phyloP scores from a whole-genome alignment of 2,888 invertebrate genomes.

The Lepidocyrtinus sp. region DNA sequence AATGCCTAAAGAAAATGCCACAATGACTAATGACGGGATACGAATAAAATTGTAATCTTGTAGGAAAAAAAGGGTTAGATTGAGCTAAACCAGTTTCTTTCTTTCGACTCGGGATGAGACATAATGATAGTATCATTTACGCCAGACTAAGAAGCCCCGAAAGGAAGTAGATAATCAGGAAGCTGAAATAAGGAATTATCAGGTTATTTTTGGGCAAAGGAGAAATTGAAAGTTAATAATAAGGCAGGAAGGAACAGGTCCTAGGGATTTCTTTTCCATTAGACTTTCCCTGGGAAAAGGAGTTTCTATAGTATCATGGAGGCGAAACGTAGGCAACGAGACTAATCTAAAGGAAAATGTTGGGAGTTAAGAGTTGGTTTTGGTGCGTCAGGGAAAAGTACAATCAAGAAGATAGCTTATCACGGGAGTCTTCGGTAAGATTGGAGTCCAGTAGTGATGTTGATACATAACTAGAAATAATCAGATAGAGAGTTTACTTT shows the following conservation, averaged over 20 bases:
- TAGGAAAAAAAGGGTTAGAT: conserved; percentile 5
- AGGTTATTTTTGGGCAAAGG: neutral
- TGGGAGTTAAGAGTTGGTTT: too few relatives aligned
- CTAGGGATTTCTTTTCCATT: neutral
- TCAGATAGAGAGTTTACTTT: too few relatives aligned
- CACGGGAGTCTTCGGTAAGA: too few relatives aligned
- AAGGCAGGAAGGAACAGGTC: neutral
- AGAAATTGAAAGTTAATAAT: conserved; percentile 10
- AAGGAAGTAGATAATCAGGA: conserved; percentile 22
- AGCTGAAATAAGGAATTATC: neutral
- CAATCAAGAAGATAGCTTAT: too few relatives aligned
- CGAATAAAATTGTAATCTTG: conserved; percentile 53
- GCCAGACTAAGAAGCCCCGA: neutral
- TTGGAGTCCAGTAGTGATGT: too few relatives aligned
- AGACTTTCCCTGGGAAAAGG: neutral
- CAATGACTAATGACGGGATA: conserved; percentile 9
- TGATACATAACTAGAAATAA: too few relatives aligned
- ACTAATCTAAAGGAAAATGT: too few relatives aligned
- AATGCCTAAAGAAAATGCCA: neutral
- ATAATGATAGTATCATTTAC: conserved; percentile 6
- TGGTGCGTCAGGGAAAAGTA: too few relatives aligned
- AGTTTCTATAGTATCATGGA: too few relatives aligned
- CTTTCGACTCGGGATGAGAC: neutral
- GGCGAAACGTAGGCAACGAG: too few relatives aligned
- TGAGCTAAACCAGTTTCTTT: conserved; percentile 8